Evolutionary conservation across 2,888 invertebrate genomes (phyloP), one percentile per base, ranked within the genome.

Genomic region (Eudemis profundana): DNA sequence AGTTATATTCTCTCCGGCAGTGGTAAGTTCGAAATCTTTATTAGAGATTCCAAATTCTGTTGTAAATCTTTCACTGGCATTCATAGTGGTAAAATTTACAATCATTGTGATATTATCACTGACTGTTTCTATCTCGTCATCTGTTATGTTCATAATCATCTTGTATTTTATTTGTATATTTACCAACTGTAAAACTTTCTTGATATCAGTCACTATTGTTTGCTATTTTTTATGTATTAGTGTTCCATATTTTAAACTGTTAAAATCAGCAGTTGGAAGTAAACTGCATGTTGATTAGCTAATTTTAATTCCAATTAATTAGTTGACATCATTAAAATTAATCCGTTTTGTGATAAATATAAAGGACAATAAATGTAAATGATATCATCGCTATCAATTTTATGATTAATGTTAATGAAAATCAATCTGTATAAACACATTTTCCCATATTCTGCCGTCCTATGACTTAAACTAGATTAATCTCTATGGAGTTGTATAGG

Each of bases 221-320:
- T n/a, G n/a, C 4, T 27, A 10, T 17, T 17, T 10, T 8, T 27
- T 29, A 2, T 10, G 1, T 3, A 15, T 29, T n/a, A 33, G 1
- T 33, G 12, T n/a, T 33, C 2, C 33, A n/a, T 19, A n/a, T 7
- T 33, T 33, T 8, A n/a, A 12, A 50, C 33, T 33, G 50, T 8
- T 36, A 0, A 10, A 1, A 10, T 12, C 4, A 2, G 4, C 33
- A 36, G 7, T 36, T 12, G 19, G 4, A 19, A 33, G 12, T 7
- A 19, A 33, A 50, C 33, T 50, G 15, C 4, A 5, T n/a, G 7
- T n/a, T 50, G 50, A 50, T 50, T 33, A 17, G 33, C 33, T 3
- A 4, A 47, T 33, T 19, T 17, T 33, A n/a, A 19, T n/a, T 17
- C 19, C 4, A 19, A 50, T 50, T 19, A 17, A 50, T 50, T 50